A percentile compares a stretch with the other conserved stretches of the same genome.
phyloP scores from a whole-genome alignment of 2,113 vertebrate species.

The Heliornis fulica region DNA sequence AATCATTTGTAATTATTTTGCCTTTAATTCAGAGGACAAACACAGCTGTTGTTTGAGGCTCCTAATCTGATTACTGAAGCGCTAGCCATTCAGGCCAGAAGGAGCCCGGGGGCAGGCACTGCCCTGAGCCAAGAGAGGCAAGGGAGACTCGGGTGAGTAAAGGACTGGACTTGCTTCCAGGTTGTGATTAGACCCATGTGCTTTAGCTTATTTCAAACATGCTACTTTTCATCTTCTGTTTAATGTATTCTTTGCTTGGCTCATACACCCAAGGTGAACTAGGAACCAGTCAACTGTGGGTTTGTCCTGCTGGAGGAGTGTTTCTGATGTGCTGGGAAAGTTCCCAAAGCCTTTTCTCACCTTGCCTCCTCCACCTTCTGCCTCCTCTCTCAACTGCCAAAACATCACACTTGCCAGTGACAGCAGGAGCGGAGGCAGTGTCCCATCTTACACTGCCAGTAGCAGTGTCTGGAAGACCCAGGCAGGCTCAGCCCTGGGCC shows the following conservation, averaged over 20 bases:
- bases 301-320: not conserved
- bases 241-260: not conserved
- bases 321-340: constrained; percentile 23
- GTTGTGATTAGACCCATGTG: not conserved
- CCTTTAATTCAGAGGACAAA: constrained; percentile 73
- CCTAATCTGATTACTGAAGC: constrained; percentile 70
- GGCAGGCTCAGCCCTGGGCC: not conserved
- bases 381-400: not conserved
- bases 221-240: not conserved
- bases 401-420: not conserved
- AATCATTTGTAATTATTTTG: constrained; percentile 69
- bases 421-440: not conserved
- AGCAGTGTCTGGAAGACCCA: not conserved
- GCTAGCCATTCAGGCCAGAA: constrained; percentile 1
- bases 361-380: not conserved
- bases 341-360: constrained; percentile 35
- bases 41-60: constrained; percentile 71
- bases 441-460: not conserved
- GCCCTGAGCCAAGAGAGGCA: not conserved
- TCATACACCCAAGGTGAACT: not conserved
- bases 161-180: not conserved
- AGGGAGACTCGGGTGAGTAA: not conserved
- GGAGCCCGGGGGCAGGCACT: not conserved
- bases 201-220: not conserved
- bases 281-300: not conserved